phyloP scores from a whole-genome alignment of 2,888 invertebrate genomes.

The Cepaea hortensis region DNA sequence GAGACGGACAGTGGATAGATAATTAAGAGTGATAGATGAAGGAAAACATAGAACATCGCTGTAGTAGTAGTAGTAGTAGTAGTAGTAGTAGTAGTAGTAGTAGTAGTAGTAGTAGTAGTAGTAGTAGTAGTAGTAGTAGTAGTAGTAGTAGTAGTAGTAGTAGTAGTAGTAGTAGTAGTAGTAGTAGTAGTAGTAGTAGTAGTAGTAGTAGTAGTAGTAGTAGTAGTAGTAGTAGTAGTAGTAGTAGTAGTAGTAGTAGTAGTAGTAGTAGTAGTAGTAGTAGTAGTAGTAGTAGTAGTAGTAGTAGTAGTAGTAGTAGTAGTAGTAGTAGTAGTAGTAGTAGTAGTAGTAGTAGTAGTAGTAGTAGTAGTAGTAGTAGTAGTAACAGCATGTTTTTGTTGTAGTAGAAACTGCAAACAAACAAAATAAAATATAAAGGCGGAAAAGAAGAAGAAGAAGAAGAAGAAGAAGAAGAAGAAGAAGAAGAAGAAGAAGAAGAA shows the following conservation, averaged over 20 bases:
- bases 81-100: constrained; percentile 37
- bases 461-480: background rate
- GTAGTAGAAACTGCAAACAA: background rate
- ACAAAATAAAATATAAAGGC: background rate
- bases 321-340: constrained; percentile 47
- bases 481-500: background rate
- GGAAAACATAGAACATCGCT: no score
- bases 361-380: constrained; percentile 51
- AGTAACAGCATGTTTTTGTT: constrained; percentile 22
- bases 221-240: constrained; percentile 43
- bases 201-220: constrained; percentile 2
- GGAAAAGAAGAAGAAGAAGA: background rate
- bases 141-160: constrained; percentile 34
- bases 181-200: constrained; percentile 29
- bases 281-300: constrained; percentile 47
- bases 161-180: constrained; percentile 33
- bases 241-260: constrained; percentile 49
- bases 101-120: constrained; percentile 29
- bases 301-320: constrained; percentile 44
- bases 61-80: constrained; percentile 38
- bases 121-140: constrained; percentile 29
- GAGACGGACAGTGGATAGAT: no score
- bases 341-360: constrained; percentile 50
- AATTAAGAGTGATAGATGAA: no score
- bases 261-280: constrained; percentile 46